A percentile compares a stretch with the other conserved stretches of the same genome.
phyloP scores from a whole-genome alignment of 2,888 invertebrate genomes.

The Lacanobia oleracea region DNA sequence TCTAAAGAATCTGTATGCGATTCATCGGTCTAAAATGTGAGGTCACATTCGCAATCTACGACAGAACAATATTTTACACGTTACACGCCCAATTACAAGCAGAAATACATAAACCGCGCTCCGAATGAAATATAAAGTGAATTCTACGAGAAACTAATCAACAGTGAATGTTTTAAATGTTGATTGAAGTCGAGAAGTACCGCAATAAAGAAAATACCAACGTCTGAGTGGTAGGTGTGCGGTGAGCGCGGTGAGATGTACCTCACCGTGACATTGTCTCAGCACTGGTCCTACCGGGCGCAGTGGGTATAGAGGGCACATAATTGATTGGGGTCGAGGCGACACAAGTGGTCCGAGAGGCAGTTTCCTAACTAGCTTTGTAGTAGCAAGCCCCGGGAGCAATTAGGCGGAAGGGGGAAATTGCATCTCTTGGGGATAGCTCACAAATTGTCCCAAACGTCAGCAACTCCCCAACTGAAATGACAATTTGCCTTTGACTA shows the following conservation, averaged over 20 bases:
- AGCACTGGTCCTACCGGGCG: conserved; percentile 59
- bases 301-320: conserved; percentile 60
- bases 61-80: conserved; percentile 18
- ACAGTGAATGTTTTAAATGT: conserved; percentile 35
- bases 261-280: conserved; percentile 42
- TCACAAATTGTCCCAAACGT: conserved; percentile 85
- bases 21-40: conserved; percentile 25
- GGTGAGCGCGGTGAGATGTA: conserved; percentile 16
- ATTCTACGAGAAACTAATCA: conserved; percentile 48
- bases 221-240: conserved; percentile 12
- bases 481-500: conserved; percentile 79
- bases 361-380: conserved; percentile 78
- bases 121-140: conserved; percentile 22
- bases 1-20: conserved; percentile 29
- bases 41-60: conserved; percentile 12
- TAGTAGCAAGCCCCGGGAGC: conserved; percentile 76
- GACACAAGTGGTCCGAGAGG: conserved; percentile 71
- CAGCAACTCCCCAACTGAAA: conserved; percentile 79
- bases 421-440: conserved; percentile 86
- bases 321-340: conserved; percentile 76
- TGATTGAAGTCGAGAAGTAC: conserved; percentile 28
- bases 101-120: conserved; percentile 31
- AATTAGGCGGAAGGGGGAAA: conserved; percentile 86
- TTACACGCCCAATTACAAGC: conserved; percentile 31
- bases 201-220: conserved; percentile 23